These are phyloP conservation scores for Ichneumon xanthorius DNA, from an alignment of 2,888 invertebrate genomes.

Conservation along the genomic window DNA sequence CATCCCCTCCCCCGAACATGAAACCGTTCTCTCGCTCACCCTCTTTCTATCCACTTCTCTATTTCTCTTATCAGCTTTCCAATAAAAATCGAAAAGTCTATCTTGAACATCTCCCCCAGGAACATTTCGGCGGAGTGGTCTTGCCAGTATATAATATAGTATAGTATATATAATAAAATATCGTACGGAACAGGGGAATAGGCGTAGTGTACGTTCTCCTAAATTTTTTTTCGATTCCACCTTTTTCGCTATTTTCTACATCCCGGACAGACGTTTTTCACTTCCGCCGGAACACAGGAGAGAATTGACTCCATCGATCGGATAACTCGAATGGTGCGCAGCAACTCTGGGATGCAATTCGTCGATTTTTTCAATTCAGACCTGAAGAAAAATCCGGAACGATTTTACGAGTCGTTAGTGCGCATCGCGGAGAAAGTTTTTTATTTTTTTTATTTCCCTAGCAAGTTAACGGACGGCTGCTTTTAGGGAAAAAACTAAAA, in stretches of 20 bases:
- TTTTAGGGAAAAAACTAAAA: too few relatives aligned
- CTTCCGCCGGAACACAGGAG: conserved; percentile 33
- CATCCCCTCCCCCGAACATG: not conserved
- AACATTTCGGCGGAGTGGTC: conserved; percentile 62
- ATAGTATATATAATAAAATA: conserved; percentile 24
- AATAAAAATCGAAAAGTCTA: conserved; percentile 75
- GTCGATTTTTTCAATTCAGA: not conserved
- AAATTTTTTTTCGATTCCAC: not conserved
- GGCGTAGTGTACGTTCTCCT: not conserved
- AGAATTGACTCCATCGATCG: conserved; percentile 9
- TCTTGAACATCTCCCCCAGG: conserved; percentile 69
- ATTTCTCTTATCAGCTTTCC: conserved; percentile 15
- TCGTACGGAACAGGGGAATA: conserved; percentile 33
- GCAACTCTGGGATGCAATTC: not conserved
- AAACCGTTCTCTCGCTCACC: not conserved
- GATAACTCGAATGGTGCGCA: conserved; percentile 17
- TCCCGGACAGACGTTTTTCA: conserved; percentile 46
- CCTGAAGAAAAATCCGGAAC: not conserved
- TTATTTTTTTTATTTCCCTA: too few relatives aligned
- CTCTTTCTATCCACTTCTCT: conserved; percentile 4
- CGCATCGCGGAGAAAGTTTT: not conserved
- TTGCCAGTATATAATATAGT: conserved; percentile 33
- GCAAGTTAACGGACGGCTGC: too few relatives aligned
- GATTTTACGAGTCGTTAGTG: not conserved
- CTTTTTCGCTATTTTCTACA: conserved; percentile 20